These are phyloP conservation scores for Spheniscus mendiculus DNA, from an alignment of 2,113 vertebrate genomes.

Conservation along the genomic window DNA sequence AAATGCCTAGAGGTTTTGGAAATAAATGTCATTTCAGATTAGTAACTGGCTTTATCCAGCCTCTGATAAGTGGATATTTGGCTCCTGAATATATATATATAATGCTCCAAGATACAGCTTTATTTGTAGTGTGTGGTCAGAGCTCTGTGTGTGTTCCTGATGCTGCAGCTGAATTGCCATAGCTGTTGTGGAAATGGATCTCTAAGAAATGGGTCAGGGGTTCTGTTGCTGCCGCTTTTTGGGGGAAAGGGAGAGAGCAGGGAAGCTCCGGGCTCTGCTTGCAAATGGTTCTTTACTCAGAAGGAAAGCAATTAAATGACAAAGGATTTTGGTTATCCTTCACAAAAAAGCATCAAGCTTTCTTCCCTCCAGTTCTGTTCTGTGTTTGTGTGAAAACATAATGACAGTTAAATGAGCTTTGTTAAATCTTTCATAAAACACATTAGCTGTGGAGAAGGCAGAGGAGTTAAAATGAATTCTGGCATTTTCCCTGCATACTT, in stretches of 20 bases:
- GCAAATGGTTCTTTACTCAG: background rate
- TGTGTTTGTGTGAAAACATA: background rate
- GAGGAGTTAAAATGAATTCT: background rate
- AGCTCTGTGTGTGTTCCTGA: background rate
- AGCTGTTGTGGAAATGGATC: background rate
- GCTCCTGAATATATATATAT: background rate
- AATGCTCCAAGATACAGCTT: background rate
- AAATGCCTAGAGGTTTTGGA: background rate
- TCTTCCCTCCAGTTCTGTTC: background rate
- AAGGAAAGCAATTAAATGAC: background rate
- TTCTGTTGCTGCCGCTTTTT: background rate
- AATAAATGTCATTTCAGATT: background rate
- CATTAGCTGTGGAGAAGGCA: background rate
- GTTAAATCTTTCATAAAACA: background rate
- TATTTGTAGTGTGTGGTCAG: background rate
- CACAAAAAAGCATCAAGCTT: background rate
- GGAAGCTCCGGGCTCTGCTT: fast-evolving
- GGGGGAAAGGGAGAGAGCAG: background rate
- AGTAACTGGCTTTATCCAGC: background rate
- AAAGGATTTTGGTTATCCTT: background rate
- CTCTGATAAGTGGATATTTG: background rate
- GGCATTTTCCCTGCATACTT: background rate
- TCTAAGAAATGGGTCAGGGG: background rate
- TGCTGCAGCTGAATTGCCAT: background rate
- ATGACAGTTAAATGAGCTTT: background rate